These are phyloP conservation scores for Synergus gifuensis DNA, from an alignment of 2,888 invertebrate species.

Conservation along the genomic window DNA sequence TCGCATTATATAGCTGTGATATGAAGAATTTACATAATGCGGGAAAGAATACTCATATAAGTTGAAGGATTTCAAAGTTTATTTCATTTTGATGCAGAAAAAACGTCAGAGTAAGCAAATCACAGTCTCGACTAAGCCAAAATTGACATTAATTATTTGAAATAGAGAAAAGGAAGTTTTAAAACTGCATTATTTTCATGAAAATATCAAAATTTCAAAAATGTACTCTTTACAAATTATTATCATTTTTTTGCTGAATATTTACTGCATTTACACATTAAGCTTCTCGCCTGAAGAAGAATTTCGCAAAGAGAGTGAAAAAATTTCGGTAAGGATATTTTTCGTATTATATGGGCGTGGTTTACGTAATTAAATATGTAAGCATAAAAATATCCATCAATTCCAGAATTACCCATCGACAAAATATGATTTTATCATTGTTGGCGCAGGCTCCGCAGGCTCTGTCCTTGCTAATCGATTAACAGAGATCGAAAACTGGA, in stretches of 20 bases:
- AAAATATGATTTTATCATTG: slow-evolving; percentile 79
- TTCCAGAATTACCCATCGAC: slow-evolving; percentile 34
- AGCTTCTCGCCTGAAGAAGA: not conserved
- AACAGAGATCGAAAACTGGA: slow-evolving; percentile 66
- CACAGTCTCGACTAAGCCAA: no score
- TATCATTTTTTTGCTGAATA: not conserved
- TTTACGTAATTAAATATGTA: no score
- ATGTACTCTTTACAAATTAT: not conserved
- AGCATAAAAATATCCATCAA: not conserved
- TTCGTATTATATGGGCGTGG: not conserved
- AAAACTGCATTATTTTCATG: no score
- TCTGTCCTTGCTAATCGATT: slow-evolving; percentile 80
- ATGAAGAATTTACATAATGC: no score
- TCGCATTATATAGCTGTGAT: no score
- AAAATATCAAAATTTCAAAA: not conserved
- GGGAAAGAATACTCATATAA: no score
- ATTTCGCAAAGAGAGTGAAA: not conserved
- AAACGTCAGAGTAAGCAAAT: no score
- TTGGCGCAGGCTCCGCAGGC: slow-evolving; percentile 81
- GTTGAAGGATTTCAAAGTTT: no score
- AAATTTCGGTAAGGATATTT: not conserved
- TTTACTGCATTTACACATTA: not conserved
- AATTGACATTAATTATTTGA: no score
- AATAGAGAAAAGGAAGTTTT: no score
- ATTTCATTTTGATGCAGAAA: no score